Evolutionary conservation across 2,888 invertebrate genomes (phyloP), one percentile per base, ranked within the genome.

Genomic region (Phymatocera aterrima): DNA sequence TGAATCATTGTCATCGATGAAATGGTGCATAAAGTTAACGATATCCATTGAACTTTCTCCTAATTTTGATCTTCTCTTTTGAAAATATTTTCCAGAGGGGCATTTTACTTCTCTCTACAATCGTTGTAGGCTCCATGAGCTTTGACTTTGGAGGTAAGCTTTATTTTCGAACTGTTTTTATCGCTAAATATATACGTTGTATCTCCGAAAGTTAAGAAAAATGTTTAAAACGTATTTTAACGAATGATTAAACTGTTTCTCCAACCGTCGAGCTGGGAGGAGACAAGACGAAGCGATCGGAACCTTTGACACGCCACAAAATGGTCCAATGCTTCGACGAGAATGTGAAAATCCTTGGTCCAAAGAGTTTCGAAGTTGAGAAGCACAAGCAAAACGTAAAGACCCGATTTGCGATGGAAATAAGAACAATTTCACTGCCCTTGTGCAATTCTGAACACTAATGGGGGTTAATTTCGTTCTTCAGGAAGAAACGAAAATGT

Each of bases 311-410:
- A n/a, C 77, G 79, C 24, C 79, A 78, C 57, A 80, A 81, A 70
- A 81, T 77, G 51, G 79, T 82, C 51, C 80, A 81, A n/a, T 82
- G 82, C 57, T 80, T 74, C 79, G 78, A 80, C 21, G 78, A 82
- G 77, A 82, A 79, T 31, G 74, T 81, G 64, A 80, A 78, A 28
- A 51, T 46, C 51, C 80, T 79, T 0, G 82, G 81, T 64, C 81
- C 78, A 48, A 80, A 79, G 37, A 82, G 80, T 77, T 82, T 77
- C 72, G 81, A 82, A 28, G 80, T 82, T 51, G 82, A 82, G 51
- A 72, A 80, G 43, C 77, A 65, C n/a, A 51, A 78, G 2, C 79
- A 79, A 77, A 65, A 82, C 46, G 82, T 82, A 48, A 79, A 79
- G 70, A 37, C 6, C 15, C 10, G 18, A n/a, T n/a, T n/a, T n/a